These are phyloP conservation scores for Leptopilina boulardi DNA, from an alignment of 1,140 invertebrate species.

Conservation along the genomic window DNA sequence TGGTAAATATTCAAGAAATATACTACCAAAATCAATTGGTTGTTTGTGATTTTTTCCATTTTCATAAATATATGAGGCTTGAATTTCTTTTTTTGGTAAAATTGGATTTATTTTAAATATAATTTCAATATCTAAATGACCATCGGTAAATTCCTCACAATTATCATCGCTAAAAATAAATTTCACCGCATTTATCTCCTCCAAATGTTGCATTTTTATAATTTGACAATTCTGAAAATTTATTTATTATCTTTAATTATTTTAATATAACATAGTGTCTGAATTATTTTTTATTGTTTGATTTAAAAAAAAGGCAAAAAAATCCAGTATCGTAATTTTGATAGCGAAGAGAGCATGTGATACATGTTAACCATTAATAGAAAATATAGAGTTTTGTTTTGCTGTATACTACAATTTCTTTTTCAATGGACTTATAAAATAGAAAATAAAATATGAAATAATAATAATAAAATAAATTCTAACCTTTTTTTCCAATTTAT, in stretches of 20 bases:
- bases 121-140: background rate
- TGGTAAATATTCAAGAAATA: background rate
- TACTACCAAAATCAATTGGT: background rate
- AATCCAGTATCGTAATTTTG: too few relatives aligned
- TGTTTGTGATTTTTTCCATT: background rate
- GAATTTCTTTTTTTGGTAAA: background rate
- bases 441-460: background rate
- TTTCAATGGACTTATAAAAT: background rate
- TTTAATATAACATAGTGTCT: background rate
- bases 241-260: background rate
- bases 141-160: background rate
- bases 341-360: too few relatives aligned
- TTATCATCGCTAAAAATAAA: background rate
- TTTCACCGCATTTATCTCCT: background rate
- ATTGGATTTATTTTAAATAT: background rate
- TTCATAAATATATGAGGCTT: background rate
- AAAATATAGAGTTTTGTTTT: too few relatives aligned
- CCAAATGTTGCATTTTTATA: background rate
- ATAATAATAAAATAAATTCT: background rate
- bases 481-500: background rate
- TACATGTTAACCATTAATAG: too few relatives aligned
- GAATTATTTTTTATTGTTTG: too few relatives aligned
- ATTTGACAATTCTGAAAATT: background rate
- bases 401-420: too few relatives aligned
- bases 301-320: too few relatives aligned